phyloP scores from a whole-genome alignment of 2,797 vertebrate genomes.

The Rhinella marina region DNA sequence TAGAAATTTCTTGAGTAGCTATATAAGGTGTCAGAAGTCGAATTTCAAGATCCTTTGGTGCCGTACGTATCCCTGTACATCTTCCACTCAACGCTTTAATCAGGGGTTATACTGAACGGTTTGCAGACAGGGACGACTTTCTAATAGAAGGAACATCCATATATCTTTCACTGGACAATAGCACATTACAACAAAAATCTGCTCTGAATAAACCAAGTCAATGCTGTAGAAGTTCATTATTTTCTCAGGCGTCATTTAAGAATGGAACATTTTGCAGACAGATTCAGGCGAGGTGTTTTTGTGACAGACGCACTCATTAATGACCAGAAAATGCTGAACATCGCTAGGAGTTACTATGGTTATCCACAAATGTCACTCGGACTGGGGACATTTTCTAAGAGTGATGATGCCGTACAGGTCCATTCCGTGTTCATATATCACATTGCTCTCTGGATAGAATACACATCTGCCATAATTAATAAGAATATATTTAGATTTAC shows the following conservation, averaged over 20 bases:
- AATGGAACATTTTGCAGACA: conserved; percentile 54
- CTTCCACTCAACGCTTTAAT: conserved; percentile 16
- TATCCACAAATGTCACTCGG: conserved; percentile 56
- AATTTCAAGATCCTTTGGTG: not conserved
- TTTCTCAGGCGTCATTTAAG: conserved; percentile 43
- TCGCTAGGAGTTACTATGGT: conserved; percentile 58
- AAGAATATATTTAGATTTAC: not conserved
- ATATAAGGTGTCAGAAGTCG: not conserved
- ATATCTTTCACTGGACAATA: conserved; percentile 38
- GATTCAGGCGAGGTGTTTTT: conserved; percentile 43
- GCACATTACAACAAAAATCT: conserved; percentile 37
- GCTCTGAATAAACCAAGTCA: conserved; percentile 45
- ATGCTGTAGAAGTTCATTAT: conserved; percentile 58
- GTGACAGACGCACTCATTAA: conserved; percentile 53
- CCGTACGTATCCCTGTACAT: not conserved
- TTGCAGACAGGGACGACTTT: not conserved
- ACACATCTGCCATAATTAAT: conserved; percentile 20
- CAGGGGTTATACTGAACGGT: conserved; percentile 12
- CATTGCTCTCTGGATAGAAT: conserved; percentile 9
- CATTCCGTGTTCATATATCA: conserved; percentile 34
- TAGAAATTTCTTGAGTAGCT: not conserved
- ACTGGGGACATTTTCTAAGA: conserved; percentile 54
- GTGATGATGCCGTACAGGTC: conserved; percentile 35
- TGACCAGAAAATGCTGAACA: conserved; percentile 57
- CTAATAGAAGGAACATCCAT: conserved; percentile 17